Evolutionary conservation across 2,888 invertebrate genomes (phyloP), one percentile per base, ranked within the genome.

Genomic region (Philereme transversata): DNA sequence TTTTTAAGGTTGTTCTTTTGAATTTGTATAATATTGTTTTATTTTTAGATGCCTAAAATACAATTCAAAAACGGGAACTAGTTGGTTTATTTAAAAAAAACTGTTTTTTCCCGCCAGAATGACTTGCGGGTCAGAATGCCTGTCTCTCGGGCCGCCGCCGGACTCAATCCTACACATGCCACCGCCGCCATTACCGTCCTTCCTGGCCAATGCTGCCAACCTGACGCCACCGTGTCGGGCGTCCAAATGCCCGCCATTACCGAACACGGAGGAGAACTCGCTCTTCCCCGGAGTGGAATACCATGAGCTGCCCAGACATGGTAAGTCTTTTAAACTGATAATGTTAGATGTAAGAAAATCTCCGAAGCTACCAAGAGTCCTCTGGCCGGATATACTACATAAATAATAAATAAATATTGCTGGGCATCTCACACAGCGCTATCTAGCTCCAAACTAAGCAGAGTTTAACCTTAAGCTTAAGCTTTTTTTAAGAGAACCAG

Each of bases 131-230:
- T 86, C 93, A 60, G 94, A 94, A 79, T 93, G 94, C 81, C 93
- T 94, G 67, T 85, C 94, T 46, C 85, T 95, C 66, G 96, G 95
- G 5, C 96, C 96, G 0, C 97, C 97, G 0, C 97, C 97, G 0
- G 96, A 97, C 85, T 95, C 94, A 62, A 97, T 97, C 70, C 90
- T 97, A 55, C 95, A 95, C 75, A 95, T 97, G 93, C 97, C 97
- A 5, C 97, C 97, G 46, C 97, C 97, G 0, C 97, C 97, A 0
- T 91, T 96, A 70, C 97, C 97, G 4, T 93, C 95, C 0, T 97
- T 97, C 86, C 90, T 97, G 57, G 87, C 89, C 55, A 84, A 76
- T 61, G 86, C 85, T 7, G 93, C 93, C 58, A 94, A 94, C 79
- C 90, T 94, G 65, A 94, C 94, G 10, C 94, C 95, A 43, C 94